These are phyloP conservation scores for Cnemophilus loriae DNA, from an alignment of 2,113 vertebrate genomes.

Conservation along the genomic window DNA sequence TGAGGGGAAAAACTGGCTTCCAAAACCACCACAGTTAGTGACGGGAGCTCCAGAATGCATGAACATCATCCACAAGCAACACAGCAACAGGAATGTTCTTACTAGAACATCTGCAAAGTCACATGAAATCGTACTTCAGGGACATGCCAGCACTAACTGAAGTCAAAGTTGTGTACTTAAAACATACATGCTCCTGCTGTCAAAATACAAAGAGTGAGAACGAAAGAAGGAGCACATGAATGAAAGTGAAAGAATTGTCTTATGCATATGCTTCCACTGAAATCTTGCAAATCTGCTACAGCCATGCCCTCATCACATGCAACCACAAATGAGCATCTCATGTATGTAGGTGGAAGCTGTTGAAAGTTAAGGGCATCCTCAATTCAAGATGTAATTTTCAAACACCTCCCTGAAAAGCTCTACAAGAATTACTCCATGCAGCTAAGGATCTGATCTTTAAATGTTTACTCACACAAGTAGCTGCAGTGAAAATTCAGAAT, in stretches of 20 bases:
- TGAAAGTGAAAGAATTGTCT: conserved; percentile 14
- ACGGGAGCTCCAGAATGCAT: neutral
- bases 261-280: neutral
- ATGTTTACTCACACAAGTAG: conserved; percentile 8
- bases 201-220: conserved; percentile 13
- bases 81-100: neutral
- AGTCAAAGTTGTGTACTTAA: neutral
- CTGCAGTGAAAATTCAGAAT: conserved; percentile 2
- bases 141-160: neutral
- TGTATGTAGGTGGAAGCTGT: conserved; percentile 12
- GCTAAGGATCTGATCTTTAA: neutral
- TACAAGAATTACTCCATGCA: neutral
- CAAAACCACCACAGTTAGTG: neutral
- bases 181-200: neutral
- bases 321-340: neutral
- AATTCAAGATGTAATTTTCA: neutral
- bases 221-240: conserved; percentile 1
- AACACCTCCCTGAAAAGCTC: neutral
- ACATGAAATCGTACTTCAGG: neutral
- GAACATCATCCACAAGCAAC: neutral
- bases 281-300: conserved; percentile 21
- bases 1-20: neutral
- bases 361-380: conserved; percentile 31
- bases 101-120: neutral
- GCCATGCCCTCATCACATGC: neutral